phyloP scores from a whole-genome alignment of 2,888 invertebrate species.

The Allolobophora icterica region DNA sequence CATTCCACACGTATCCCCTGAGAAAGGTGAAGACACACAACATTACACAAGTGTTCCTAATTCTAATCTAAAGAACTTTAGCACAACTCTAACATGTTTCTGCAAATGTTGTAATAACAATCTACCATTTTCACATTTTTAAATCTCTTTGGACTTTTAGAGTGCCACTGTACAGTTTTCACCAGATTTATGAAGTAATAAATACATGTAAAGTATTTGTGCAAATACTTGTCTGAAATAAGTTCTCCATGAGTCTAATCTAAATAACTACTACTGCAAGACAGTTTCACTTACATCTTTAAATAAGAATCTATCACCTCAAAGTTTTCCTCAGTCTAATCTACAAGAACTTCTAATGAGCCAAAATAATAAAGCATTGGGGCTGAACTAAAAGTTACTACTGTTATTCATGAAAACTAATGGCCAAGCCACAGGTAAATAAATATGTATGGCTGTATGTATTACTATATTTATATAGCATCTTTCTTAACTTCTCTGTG shows the following conservation, averaged over 20 bases:
- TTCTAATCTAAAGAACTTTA: background rate
- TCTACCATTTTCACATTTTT: too few relatives aligned
- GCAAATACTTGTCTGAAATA: background rate
- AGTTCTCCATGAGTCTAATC: background rate
- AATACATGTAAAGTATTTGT: background rate
- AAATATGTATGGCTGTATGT: too few relatives aligned
- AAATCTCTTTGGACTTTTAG: background rate
- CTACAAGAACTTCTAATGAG: too few relatives aligned
- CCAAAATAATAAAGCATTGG: too few relatives aligned
- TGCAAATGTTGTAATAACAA: background rate
- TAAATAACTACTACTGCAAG: too few relatives aligned
- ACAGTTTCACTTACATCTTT: too few relatives aligned
- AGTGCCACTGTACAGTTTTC: background rate
- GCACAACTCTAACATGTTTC: background rate
- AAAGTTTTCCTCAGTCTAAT: too few relatives aligned
- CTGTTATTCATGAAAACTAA: too few relatives aligned
- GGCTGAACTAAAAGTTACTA: too few relatives aligned
- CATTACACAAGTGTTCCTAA: background rate
- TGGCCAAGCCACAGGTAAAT: too few relatives aligned
- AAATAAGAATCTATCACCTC: too few relatives aligned
- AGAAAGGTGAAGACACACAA: background rate
- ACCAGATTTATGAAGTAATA: background rate
- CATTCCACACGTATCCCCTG: slow-evolving; percentile 43
- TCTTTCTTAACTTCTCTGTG: too few relatives aligned
- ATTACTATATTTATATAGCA: slow-evolving; percentile 2